These are phyloP conservation scores for Drosophila koepferae DNA, from an alignment of 2,888 invertebrate species.

Conservation along the genomic window DNA sequence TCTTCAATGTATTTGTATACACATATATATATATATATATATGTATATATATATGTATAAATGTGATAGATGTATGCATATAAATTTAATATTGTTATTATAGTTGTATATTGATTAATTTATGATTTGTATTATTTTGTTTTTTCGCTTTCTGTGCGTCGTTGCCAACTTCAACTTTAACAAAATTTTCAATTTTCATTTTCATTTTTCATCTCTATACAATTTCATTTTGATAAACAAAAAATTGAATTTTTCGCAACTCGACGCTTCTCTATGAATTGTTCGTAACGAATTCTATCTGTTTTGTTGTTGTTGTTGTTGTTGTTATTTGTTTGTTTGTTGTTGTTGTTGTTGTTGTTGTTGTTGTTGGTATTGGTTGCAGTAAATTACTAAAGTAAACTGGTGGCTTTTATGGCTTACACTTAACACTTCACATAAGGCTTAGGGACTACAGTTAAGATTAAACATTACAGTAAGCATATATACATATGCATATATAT, in stretches of 20 bases:
- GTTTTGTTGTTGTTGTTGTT: slow-evolving; percentile 10
- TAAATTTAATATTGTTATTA: slow-evolving; percentile 35
- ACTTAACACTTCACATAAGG: slow-evolving; percentile 66
- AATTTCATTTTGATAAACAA: slow-evolving; percentile 12
- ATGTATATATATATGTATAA: slow-evolving; percentile 15
- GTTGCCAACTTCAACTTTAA: slow-evolving; percentile 38
- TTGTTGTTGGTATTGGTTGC: slow-evolving; percentile 47
- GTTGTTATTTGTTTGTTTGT: slow-evolving; percentile 19
- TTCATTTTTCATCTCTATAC: slow-evolving; percentile 7
- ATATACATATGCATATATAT: slow-evolving; percentile 23
- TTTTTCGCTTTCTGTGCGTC: slow-evolving; percentile 45
- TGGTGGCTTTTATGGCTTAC: slow-evolving; percentile 77
- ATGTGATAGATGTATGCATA: slow-evolving; percentile 41
- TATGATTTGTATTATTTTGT: slow-evolving; percentile 9
- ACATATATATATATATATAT: slow-evolving; percentile 7
- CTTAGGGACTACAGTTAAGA: slow-evolving; percentile 48
- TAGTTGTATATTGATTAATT: slow-evolving; percentile 35
- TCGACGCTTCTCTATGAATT: slow-evolving; percentile 7
- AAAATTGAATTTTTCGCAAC: slow-evolving; percentile 5
- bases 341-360: slow-evolving; percentile 36
- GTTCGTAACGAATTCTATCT: slow-evolving; percentile 19
- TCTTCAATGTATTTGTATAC: slow-evolving; percentile 20
- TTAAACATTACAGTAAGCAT: slow-evolving; percentile 34
- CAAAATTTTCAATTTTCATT: slow-evolving; percentile 5
- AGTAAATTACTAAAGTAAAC: slow-evolving; percentile 69